Conservation (phyloP, 2,888 invertebrate genomes). For the Gasteruption jaculator region DNA sequence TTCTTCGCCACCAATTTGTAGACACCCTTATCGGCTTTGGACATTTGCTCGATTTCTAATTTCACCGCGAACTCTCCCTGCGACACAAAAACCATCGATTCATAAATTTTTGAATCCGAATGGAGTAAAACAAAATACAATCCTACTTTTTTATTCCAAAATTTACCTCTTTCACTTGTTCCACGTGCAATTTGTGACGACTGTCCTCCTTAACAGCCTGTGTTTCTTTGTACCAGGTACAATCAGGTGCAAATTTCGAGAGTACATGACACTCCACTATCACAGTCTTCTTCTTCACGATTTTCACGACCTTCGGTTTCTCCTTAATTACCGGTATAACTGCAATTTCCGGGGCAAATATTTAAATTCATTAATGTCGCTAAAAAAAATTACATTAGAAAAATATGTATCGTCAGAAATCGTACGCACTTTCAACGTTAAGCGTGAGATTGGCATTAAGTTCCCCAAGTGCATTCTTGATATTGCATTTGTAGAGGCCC, state of each 20-base stretch:
- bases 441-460: slow-evolving; percentile 94
- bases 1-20: slow-evolving; percentile 90
- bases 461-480: slow-evolving; percentile 94
- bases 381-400: slow-evolving; percentile 1
- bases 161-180: slow-evolving; percentile 73
- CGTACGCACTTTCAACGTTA: slow-evolving; percentile 92
- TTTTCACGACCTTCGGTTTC: slow-evolving; percentile 85
- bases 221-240: slow-evolving; percentile 90
- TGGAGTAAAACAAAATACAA: neutral
- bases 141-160: slow-evolving; percentile 1
- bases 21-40: slow-evolving; percentile 76
- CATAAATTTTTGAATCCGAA: neutral
- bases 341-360: slow-evolving; percentile 42
- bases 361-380: slow-evolving; percentile 3
- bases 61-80: slow-evolving; percentile 87
- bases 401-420: neutral
- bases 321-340: slow-evolving; percentile 92
- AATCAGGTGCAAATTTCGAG: slow-evolving; percentile 88
- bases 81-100: slow-evolving; percentile 22
- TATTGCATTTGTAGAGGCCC: slow-evolving; percentile 96
- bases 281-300: slow-evolving; percentile 87
- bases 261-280: slow-evolving; percentile 91
- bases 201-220: slow-evolving; percentile 73
- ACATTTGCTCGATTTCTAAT: slow-evolving; percentile 82
- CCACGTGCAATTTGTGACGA: slow-evolving; percentile 71